Conservation (phyloP, 2,888 invertebrate genomes). For the Drosophila stalkeri region DNA sequence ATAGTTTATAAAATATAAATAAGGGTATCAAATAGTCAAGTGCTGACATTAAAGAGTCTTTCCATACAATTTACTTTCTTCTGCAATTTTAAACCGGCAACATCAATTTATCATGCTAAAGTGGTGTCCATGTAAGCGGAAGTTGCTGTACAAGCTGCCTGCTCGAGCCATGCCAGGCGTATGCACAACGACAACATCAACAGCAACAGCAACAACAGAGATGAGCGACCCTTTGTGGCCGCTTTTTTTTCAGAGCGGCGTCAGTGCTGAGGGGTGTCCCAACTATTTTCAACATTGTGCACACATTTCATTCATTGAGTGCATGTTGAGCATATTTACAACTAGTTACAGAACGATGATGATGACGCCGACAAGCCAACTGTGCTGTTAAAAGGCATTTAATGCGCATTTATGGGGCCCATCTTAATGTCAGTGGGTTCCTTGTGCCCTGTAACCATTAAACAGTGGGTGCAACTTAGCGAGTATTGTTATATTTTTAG, state of each 20-base stretch:
- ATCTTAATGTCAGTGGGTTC: slow-evolving; percentile 54
- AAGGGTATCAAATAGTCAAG: slow-evolving; percentile 24
- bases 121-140: slow-evolving; percentile 77
- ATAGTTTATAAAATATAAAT: neutral
- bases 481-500: neutral
- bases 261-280: slow-evolving; percentile 43
- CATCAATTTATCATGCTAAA: slow-evolving; percentile 76
- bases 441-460: slow-evolving; percentile 4
- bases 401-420: slow-evolving; percentile 70
- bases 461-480: neutral
- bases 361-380: slow-evolving; percentile 31
- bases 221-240: slow-evolving; percentile 29
- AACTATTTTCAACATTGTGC: slow-evolving; percentile 79
- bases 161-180: slow-evolving; percentile 58
- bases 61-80: slow-evolving; percentile 38
- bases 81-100: slow-evolving; percentile 50
- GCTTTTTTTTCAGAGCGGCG: slow-evolving; percentile 15
- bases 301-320: slow-evolving; percentile 79
- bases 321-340: slow-evolving; percentile 78
- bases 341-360: slow-evolving; percentile 55
- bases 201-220: slow-evolving; percentile 26
- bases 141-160: slow-evolving; percentile 62
- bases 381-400: slow-evolving; percentile 62
- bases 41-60: neutral
- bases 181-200: slow-evolving; percentile 56